Evolutionary conservation across 2,888 invertebrate species (phyloP).

Genomic region (Auanema freiburgensis): DNA sequence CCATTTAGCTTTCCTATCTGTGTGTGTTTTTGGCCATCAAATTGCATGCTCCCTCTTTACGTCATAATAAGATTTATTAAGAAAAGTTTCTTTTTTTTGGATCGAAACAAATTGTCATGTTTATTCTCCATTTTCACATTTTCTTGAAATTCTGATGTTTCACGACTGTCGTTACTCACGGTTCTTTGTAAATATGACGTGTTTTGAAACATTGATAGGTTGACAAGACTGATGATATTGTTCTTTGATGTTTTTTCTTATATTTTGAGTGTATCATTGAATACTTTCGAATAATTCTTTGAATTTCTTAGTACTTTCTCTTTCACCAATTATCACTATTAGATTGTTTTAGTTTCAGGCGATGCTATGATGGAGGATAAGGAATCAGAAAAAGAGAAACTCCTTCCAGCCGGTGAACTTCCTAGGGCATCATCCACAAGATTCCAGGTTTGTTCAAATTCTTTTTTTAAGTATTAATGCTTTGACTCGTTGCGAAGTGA

Average conservation of each 20-base stretch:
- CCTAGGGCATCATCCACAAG: constrained; percentile 11
- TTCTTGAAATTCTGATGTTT: too few species aligned
- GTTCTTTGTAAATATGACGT: too few species aligned
- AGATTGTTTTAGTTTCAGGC: not conserved
- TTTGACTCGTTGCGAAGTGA: not conserved
- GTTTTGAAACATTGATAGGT: too few species aligned
- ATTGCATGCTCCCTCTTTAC: too few species aligned
- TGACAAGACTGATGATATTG: too few species aligned
- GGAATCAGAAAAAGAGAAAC: constrained; percentile 16
- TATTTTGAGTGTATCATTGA: not conserved
- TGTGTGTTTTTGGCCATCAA: too few species aligned
- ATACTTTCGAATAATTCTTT: not conserved
- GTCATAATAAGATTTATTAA: too few species aligned
- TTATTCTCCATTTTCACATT: too few species aligned
- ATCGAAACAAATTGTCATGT: too few species aligned
- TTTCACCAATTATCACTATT: not conserved
- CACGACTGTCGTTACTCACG: too few species aligned
- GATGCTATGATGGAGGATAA: constrained; percentile 3
- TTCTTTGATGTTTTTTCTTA: not conserved
- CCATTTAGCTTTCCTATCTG: too few species aligned
- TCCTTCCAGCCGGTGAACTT: constrained; percentile 12
- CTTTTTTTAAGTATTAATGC: not conserved
- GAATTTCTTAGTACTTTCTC: not conserved
- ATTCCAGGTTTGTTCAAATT: constrained; percentile 18
- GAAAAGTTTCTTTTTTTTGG: too few species aligned